phyloP scores from a whole-genome alignment of 1,140 invertebrate species.

The Vanessa tameamea region DNA sequence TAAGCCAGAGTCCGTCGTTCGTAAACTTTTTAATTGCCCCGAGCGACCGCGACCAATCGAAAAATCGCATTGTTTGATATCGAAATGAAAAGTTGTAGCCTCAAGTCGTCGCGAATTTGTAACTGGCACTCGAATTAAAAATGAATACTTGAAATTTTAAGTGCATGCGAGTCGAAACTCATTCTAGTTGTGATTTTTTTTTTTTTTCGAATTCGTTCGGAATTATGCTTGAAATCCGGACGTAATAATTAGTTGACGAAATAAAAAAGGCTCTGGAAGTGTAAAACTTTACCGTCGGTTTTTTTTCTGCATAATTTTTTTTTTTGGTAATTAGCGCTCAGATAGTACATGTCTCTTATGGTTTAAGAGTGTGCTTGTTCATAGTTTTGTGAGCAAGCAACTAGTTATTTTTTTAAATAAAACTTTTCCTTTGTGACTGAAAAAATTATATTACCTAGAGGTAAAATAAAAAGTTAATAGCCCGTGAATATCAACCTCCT shows the following conservation, averaged over 20 bases:
- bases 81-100: slow-evolving; percentile 54
- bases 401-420: neutral
- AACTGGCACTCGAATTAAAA: slow-evolving; percentile 50
- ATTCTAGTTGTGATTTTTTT: slow-evolving; percentile 29
- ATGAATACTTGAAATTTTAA: slow-evolving; percentile 50
- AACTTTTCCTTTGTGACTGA: neutral
- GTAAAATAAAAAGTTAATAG: too few relatives aligned
- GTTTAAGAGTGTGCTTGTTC: neutral
- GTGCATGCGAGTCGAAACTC: slow-evolving; percentile 45
- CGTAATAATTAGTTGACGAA: slow-evolving; percentile 32
- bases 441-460: too few relatives aligned
- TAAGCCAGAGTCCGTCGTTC: slow-evolving; percentile 38
- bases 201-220: slow-evolving; percentile 23
- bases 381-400: neutral
- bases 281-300: slow-evolving; percentile 13
- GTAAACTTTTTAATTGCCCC: slow-evolving; percentile 66
- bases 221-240: slow-evolving; percentile 21
- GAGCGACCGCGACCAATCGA: slow-evolving; percentile 55
- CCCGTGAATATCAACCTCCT: too few relatives aligned
- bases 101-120: slow-evolving; percentile 51
- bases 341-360: neutral
- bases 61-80: slow-evolving; percentile 59
- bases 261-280: slow-evolving; percentile 15
- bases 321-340: neutral
- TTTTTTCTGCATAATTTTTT: slow-evolving; percentile 4